Conservation (phyloP, 2,113 vertebrate species). For the Dasyornis broadbenti region DNA sequence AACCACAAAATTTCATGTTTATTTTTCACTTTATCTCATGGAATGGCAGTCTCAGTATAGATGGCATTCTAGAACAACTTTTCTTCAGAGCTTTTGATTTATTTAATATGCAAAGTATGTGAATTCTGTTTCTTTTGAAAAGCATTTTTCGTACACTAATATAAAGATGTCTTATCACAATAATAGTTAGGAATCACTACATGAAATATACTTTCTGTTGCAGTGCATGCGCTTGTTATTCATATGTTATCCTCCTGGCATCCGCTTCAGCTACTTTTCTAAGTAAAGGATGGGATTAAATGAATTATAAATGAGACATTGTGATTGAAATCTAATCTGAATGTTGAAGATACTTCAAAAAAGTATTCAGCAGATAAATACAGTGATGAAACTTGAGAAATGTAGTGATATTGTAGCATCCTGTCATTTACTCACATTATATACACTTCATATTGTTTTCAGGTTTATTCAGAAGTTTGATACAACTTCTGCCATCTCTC, state of each 20-base stretch:
- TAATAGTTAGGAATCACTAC: neutral
- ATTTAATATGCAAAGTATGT: neutral
- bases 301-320: slow-evolving; percentile 37
- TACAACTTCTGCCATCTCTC: neutral
- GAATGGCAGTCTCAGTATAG: neutral
- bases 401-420: neutral
- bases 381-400: neutral
- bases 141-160: neutral
- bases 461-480: neutral
- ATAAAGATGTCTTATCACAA: neutral
- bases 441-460: neutral
- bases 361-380: neutral
- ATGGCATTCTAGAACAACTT: neutral
- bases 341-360: neutral
- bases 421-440: neutral
- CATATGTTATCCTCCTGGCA: neutral
- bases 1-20: neutral
- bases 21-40: neutral
- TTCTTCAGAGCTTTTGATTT: neutral
- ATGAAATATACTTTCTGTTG: neutral
- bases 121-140: neutral
- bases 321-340: slow-evolving; percentile 42
- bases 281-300: slow-evolving; percentile 26
- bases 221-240: slow-evolving; percentile 7
- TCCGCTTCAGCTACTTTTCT: neutral